Percentiles rank a stretch among this genome's conserved stretches.
These are phyloP conservation scores for Sphecodes monilicornis DNA, from an alignment of 2,888 invertebrate species.

Conservation along the genomic window DNA sequence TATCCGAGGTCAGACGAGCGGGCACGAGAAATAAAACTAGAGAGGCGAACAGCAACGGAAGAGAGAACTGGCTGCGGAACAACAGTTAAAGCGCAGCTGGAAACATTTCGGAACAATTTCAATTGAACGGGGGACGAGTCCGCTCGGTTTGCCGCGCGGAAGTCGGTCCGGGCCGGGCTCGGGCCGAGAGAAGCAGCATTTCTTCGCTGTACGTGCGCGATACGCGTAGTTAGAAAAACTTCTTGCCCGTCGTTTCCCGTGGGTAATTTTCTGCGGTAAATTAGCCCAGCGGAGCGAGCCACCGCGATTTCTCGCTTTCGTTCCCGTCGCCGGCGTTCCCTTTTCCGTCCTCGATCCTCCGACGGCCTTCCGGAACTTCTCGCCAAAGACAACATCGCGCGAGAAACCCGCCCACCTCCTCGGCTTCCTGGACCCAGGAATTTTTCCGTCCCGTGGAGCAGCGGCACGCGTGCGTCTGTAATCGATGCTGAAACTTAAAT, in stretches of 20 bases:
- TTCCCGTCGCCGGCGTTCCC: background rate
- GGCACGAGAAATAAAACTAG: background rate
- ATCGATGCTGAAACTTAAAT: conserved; percentile 57
- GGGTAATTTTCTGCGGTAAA: conserved; percentile 59
- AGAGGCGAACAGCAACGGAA: background rate
- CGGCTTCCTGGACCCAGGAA: background rate
- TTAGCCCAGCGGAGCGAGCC: conserved; percentile 49
- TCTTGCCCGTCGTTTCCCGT: conserved; percentile 45
- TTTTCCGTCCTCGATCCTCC: background rate
- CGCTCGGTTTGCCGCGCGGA: background rate
- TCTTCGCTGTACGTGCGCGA: background rate
- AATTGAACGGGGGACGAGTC: conserved; percentile 2
- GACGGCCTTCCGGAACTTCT: background rate
- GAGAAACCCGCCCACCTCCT: background rate
- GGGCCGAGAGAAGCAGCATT: background rate
- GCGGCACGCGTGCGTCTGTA: conserved; percentile 27
- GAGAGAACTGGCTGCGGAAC: background rate
- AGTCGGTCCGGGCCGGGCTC: background rate
- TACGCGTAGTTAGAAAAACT: conserved; percentile 17
- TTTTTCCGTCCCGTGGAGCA: background rate
- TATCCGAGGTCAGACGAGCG: background rate
- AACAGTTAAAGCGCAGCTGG: background rate
- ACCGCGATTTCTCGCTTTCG: conserved; percentile 48
- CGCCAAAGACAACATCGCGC: conserved; percentile 12
- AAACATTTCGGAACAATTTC: conserved; percentile 11